Base-by-base conservation (phyloP, 2,888 invertebrate genomes). In the Cristatella mucedo region DNA sequence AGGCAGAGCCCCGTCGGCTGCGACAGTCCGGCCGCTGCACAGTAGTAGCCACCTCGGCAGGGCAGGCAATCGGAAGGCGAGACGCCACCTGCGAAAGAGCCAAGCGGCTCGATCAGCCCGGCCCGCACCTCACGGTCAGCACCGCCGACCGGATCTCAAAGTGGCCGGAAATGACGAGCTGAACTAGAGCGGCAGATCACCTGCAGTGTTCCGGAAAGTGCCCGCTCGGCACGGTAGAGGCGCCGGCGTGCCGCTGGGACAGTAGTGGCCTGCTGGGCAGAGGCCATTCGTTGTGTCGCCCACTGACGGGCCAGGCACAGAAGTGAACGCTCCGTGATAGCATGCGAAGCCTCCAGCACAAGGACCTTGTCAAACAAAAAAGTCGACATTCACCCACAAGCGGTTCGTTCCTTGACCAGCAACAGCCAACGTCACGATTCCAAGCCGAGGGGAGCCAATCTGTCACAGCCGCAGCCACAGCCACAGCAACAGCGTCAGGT, bases 291-390 rank as follows among this genome's bases (percentile, higher is more conserved):
- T 29, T 5, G 59, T 53, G 46, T 53, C 60, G 4, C 40, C 38
- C 1, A 45, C 24, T 4, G 54, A 49, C 2, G 52, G 45, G 3
- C 44, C 32, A 1, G 61, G 61, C 4, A 58, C 54, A 5, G 48
- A 43, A 33, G 50, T 52, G 41, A 45, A 50, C 19, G 61, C 54
- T 7, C 58, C 57, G 4, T 57, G 57, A 38, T 60, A 43, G 43
- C 62, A 62, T 52, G 55, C 61, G 37, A 54, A 57, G 1, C 62
- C 62, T 7, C 52, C 58, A 32, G 51, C 50, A 52, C 61, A 62
- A 21, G 49, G 49, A 40, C 59, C 61, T 59, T 42, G 4, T 46
- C 29, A 24, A 16, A 33, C 22, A 6, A n/a, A n/a, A n/a, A n/a
- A n/a, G n/a, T n/a, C n/a, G n/a, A n/a, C n/a, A n/a, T n/a, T n/a